These are phyloP conservation scores for Xanthorhoe designata DNA, from an alignment of 2,888 invertebrate species.

Conservation along the genomic window DNA sequence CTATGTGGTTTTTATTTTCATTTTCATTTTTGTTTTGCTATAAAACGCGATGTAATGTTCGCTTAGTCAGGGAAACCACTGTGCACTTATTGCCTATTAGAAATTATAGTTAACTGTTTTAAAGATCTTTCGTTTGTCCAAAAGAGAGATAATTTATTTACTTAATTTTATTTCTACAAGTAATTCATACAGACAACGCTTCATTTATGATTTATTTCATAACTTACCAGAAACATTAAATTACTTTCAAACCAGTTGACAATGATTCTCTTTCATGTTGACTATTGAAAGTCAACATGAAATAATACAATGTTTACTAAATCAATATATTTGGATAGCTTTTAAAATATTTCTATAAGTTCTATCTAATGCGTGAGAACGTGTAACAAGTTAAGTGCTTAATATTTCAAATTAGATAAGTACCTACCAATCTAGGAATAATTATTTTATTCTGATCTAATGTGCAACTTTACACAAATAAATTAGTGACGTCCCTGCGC, in stretches of 20 bases:
- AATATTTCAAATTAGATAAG: not conserved
- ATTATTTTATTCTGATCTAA: not conserved
- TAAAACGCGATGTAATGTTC: no score
- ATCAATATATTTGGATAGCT: not conserved
- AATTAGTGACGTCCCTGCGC: not conserved
- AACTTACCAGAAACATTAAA: not conserved
- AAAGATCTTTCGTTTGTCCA: no score
- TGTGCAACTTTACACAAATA: slow-evolving; percentile 1
- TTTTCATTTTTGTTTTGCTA: no score
- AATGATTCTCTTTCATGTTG: not conserved
- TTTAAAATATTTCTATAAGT: not conserved
- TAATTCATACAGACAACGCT: not conserved
- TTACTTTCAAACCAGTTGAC: not conserved
- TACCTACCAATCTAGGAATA: slow-evolving; percentile 2
- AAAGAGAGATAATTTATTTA: no score
- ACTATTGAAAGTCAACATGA: not conserved
- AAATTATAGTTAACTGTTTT: no score
- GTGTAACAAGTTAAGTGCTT: slow-evolving; percentile 6
- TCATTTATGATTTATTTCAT: not conserved
- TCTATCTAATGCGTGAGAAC: slow-evolving; percentile 5
- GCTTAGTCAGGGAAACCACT: no score
- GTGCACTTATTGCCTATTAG: no score
- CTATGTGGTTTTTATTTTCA: no score
- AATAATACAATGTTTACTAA: not conserved
- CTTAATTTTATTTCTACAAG: no score